Evolutionary conservation across 1,140 invertebrate species (phyloP).

Genomic region (Microplitis demolitor): DNA sequence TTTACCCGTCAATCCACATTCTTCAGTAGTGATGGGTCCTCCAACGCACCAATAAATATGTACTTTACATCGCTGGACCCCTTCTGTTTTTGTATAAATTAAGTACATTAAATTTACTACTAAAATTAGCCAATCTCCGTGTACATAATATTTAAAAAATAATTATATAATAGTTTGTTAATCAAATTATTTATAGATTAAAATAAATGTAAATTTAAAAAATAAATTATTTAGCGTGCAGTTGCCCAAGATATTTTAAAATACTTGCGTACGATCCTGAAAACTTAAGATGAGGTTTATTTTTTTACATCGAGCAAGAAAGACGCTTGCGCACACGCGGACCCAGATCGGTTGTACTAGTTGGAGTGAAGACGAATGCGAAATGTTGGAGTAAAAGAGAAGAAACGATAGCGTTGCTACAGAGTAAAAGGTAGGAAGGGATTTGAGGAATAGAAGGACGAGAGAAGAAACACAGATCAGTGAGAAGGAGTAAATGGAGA

Average conservation of each 20-base stretch:
- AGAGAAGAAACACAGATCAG: constrained; percentile 21
- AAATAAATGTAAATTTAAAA: background rate
- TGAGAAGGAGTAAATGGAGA: constrained; percentile 15
- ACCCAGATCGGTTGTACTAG: background rate
- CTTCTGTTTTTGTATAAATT: too few species aligned
- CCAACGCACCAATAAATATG: background rate
- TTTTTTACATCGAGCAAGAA: constrained; percentile 45
- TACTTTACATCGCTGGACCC: background rate
- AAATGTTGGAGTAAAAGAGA: constrained; percentile 18
- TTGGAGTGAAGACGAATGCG: background rate
- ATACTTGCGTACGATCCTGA: constrained; percentile 36
- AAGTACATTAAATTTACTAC: background rate
- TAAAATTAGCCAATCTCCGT: background rate
- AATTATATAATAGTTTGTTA: too few species aligned
- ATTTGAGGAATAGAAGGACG: constrained; percentile 26
- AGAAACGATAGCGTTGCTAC: constrained; percentile 18
- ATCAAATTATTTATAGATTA: background rate
- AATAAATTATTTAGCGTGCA: background rate
- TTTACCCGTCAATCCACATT: constrained; percentile 9
- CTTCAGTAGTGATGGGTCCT: background rate
- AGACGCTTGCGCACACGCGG: constrained; percentile 23
- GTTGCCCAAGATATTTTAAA: background rate
- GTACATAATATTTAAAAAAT: too few species aligned
- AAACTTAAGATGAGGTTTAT: constrained; percentile 36
- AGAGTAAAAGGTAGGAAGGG: constrained; percentile 27